Base-by-base conservation (phyloP, 1,140 invertebrate genomes). In the Gryon sp. region DNA sequence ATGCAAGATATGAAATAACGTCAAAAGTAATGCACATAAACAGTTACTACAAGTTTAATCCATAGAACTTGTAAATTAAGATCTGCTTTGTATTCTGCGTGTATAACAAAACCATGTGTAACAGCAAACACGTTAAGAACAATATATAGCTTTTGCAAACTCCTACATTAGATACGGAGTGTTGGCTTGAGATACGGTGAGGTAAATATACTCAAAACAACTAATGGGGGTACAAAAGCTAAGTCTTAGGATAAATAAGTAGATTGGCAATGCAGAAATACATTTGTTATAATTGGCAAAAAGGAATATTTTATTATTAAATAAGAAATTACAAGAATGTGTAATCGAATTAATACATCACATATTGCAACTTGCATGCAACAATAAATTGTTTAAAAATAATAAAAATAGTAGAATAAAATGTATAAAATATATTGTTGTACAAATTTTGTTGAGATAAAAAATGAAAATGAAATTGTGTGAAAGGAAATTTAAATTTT, bases 81-180 rank as follows among this genome's bases (percentile, higher is more conserved):
- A 69, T 59, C 52, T 59, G 63, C 43, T 68, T 69, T 69, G 53
- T 69, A 52, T 59, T 59, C 19, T 22, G 18, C 20, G 50, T 46
- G 9, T 48, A 48, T 24, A 52, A 69, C 45, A 69, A 59, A 69
- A 69, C 65, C 57, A 59, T 59, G 22, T 59, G 28, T 36, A 52
- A 24, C 2, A 26, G 57, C 38, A 62, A 62, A 62, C 57, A 48
- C 48, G 68, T 53, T 55, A 62, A 62, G 68, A 72, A 72, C 68
- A 72, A 72, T 62, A 72, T 72, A 72, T 72, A 72, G 57, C 68
- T 72, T 72, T 62, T 62, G 57, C 68, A 38, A 72, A 72, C 55
- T 72, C 57, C 48, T 62, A 55, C 68, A 62, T 72, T 72, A 72
- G 68, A 72, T 55, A 72, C 68, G 68, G 68, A 62, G 48, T 72